Base-by-base conservation (phyloP, 2,113 vertebrate species). In the Pygoscelis adeliae region DNA sequence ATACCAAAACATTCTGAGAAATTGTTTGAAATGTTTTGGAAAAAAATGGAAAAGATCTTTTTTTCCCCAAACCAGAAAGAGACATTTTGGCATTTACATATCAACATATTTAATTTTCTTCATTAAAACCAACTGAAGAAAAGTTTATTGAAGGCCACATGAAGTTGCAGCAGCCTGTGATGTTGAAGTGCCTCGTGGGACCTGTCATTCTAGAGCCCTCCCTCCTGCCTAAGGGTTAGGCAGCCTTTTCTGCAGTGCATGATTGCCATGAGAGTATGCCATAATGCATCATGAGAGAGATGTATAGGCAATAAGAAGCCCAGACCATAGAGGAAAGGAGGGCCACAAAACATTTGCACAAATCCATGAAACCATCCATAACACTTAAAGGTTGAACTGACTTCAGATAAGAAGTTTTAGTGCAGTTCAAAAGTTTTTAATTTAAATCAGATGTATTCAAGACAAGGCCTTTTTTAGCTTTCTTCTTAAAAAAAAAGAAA, bases 1-100 rank as follows among this genome's bases (percentile, higher is more conserved):
- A 92, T 73, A 77, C 16, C 22, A 93, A 90, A 92, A 86, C 21
- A 71, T 67, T 82, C 36, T 56, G 38, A 90, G 65, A 79, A 87
- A 74, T 14, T 52, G 8, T 59, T 86, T 59, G 17, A 83, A 89
- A 61, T 52, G 5, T 14, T 89, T 81, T 36, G 30, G 26, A 34
- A 65, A 66, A 82, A 71, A 46, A 0, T 2, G 47, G 12, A 71
- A 50, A 59, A 42, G 0, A 9, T 23, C 3, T 72, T 67, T 65
- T 44, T 52, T 36, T 5, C 2, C 9, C 46, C 27, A 10, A 72
- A 88, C 3, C 44, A 71, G 47, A 66, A 95, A 32, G 14, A 74
- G 38, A 52, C 0, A 30, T 44, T 90, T 72, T 36, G 69, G 15
- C 30, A 56, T 83, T 88, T 86, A 85, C 5, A 9, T 90, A 80